Percentiles rank a stretch among this genome's conserved stretches.
Conservation (phyloP, 1,140 invertebrate genomes). For the Drosophila murphyi region DNA sequence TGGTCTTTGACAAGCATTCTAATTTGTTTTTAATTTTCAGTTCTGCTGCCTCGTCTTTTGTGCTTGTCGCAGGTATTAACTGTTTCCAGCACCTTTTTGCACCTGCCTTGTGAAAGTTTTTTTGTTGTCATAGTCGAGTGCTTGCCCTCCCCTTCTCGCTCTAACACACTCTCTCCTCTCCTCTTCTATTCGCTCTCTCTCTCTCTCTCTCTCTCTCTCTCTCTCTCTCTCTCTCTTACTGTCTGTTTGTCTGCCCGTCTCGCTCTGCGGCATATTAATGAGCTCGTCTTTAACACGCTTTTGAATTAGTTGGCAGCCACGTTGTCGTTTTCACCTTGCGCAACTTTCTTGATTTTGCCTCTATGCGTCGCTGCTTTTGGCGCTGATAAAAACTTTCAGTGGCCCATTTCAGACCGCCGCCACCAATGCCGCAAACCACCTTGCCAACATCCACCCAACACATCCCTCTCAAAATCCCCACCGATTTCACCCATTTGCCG, state of each 20-base stretch:
- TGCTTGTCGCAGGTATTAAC: conserved; percentile 45
- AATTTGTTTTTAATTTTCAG: conserved; percentile 60
- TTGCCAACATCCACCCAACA: no score
- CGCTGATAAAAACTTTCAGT: conserved; percentile 43
- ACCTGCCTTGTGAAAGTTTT: conserved; percentile 32
- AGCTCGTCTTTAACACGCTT: conserved; percentile 76
- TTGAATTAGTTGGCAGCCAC: conserved; percentile 73
- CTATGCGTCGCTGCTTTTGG: conserved; percentile 44
- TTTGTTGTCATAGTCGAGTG: conserved; percentile 1
- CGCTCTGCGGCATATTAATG: conserved; percentile 65
- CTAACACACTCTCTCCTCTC: neutral
- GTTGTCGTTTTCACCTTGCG: conserved; percentile 58
- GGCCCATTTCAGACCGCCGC: conserved; percentile 1
- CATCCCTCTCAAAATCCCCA: neutral
- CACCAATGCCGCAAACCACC: no score
- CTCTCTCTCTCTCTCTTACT: neutral
- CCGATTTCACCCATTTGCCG: conserved; percentile 2
- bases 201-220: neutral
- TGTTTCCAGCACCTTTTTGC: conserved; percentile 47
- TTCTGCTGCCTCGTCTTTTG: conserved; percentile 41
- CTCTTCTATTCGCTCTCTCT: neutral
- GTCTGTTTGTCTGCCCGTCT: neutral
- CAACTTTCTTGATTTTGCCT: conserved; percentile 58
- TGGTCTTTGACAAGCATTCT: conserved; percentile 47
- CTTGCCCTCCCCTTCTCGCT: neutral